Evolutionary conservation across 2,888 invertebrate genomes (phyloP), one percentile per base, ranked within the genome.

Genomic region (Chalcis sispes): DNA sequence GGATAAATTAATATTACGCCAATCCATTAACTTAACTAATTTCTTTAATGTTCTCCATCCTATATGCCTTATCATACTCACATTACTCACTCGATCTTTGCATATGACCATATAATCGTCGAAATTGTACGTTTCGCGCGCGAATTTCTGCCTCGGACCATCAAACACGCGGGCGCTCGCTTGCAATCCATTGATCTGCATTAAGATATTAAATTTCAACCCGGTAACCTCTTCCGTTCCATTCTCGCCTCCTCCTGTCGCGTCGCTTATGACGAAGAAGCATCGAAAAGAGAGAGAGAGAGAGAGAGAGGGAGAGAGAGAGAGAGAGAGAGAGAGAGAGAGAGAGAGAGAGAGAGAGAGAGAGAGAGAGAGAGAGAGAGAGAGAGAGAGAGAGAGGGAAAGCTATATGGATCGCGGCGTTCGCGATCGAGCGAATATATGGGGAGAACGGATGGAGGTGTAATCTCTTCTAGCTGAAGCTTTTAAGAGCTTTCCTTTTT

Each of bases 141-240:
- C 29, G 46, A 52, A 36, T 2, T 15, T 36, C 48, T 2, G 25
- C 27, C 29, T 13, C 50, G 40, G 20, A 42, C 48, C 13, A 15
- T 3, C 48, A n/a, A 8, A 48, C 48, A 48, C n/a, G 3, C 13
- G 1, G n/a, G 2, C 5, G 48, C 54, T 40, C 42, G 1, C 20
- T 5, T 8, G n/a, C n/a, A 5, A 5, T 2, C 27, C 50, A 40
- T 56, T 36, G 65, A 48, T 23, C 25, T 40, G 27, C 66, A 73
- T 73, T 73, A 54, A 32, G 67, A 62, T 67, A 74, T 74, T 74
- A 54, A 61, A 67, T 72, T 72, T 59, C 58, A 50, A 52, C 20
- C 25, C 5, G n/a, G n/a, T n/a, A n/a, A 27, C 42, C 20, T 25
- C 5, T 8, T 8, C 5, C 23, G n/a, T 46, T 46, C 13, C 46